Evolutionary conservation across 2,113 vertebrate species (phyloP), one percentile per base, ranked within the genome.

Genomic region (Trichomycterus rosablanca): DNA sequence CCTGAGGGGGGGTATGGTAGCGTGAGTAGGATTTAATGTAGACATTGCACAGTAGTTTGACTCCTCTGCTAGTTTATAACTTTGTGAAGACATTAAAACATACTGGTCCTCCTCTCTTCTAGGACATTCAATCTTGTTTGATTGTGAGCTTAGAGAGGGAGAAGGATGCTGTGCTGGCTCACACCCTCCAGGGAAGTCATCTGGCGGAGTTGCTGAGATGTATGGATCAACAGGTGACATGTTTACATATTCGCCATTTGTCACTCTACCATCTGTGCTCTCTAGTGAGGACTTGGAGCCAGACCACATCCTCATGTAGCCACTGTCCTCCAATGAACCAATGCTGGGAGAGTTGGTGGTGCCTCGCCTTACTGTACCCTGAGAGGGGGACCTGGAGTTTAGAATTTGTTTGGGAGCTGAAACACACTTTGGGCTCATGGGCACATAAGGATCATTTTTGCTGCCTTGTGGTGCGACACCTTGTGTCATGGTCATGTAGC

Each of bases 391-490:
- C 2, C 89, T 84, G 0, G 94, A 91, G 56, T 93, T 93, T 70
- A 97, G 74, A 40, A 97, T 97, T 75, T 94, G 92, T 64, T 96
- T 91, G 1, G 95, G 94, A 11, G 93, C 92, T 0, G 95, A 98
- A 24, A 97, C 90, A 30, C 93, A 93, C 75, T 93, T 94, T 60
- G 94, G 92, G 74, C 93, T 96, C 94, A 98, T 97, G 42, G 93
- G 91, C 90, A 97, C 86, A 73, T 97, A 97, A 63, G 86, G 84
- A 2, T 89, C 88, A 1, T 73, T 74, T 35, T 77, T 82, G 68
- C 80, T 73, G 20, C 81, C 20, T 3, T 76, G 72, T 1, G 76
- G 81, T 0, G 78, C 85, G 22, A 81, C 84, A 0, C 93, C 91
- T 0, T 92, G 93, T 45, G 85, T 91, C 95, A 97, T 98, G 20